Base-by-base conservation (phyloP, 2,797 vertebrate genomes). In the Enteromius anoplus region DNA sequence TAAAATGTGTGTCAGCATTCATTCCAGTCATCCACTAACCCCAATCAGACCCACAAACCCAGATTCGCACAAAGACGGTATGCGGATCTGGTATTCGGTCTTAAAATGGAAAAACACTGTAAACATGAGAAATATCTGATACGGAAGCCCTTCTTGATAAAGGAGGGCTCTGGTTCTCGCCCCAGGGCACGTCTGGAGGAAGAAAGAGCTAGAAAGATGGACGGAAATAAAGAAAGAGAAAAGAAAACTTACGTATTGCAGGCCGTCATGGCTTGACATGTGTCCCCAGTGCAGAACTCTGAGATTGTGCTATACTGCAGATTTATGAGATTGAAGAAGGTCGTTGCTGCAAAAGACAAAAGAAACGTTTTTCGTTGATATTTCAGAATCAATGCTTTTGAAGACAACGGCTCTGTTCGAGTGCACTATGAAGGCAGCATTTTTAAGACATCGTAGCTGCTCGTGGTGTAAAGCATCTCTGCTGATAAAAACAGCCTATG, bases 251-350 rank as follows among this genome's bases (percentile, higher is more conserved):
- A 99, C 98, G 97, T 99, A 94, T 95, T 98, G 94, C 96, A 98
- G 87, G 97, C 97, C 0, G 97, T 96, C 98, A 99, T 99, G 86
- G 97, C 96, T 95, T 98, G 98, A 94, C 98, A 99, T 1, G 96
- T 97, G 88, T 99, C 97, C 82, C 96, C 97, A 19, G 98, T 99
- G 95, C 98, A 99, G 94, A 99, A 99, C 92, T 99, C 98, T 42
- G 98, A 99, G 94, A 99, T 97, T 92, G 98, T 99, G 95, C 98
- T 99, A 92, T 99, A 99, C 92, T 99, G 98, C 90, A 99, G 95
- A 95, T 99, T 99, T 93, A 99, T 98, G 87, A 99, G 98, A 91
- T 99, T 99, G 94, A 99, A 99, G 91, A 99, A 99, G 0, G 98
- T 99, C 47, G 98, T 99, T 58, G 98, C 98, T 99, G 95, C 77